Base-by-base conservation (phyloP, 2,888 invertebrate genomes). In the Eudemis profundana region DNA sequence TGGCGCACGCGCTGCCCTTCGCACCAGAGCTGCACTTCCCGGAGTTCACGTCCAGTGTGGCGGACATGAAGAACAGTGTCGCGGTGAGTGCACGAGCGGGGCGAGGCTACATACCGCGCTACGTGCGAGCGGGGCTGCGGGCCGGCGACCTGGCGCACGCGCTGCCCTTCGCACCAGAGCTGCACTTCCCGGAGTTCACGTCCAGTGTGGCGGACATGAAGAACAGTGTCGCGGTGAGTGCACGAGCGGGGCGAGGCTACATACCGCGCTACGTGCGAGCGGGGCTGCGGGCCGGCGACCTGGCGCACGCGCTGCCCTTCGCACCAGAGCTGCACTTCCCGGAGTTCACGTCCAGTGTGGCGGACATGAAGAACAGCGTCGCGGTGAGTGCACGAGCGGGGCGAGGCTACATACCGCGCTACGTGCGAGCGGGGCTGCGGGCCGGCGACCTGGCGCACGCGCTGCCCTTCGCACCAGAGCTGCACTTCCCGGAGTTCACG, bases 51-150 rank as follows among this genome's bases (percentile, higher is more conserved):
- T 97, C 97, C 72, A 93, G 94, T 33, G 90, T 98, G 47, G 98
- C 98, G 4, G 98, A 98, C 83, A 98, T 98, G 97, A 98, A 97
- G 91, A 98, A 98, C 82, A 97, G 97, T 51, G 97, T 97, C 29
- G 95, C 96, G 38, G 96, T 96, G 29, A 56, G 61, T 29, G 1
- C n/a, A n/a, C n/a, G n/a, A n/a, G 4, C 5, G 8, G n/a, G 3
- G 15, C 10, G 29, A 0, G 14, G n/a, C 5, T 40, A 14, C 0
- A 40, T 10, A 3, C 2, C 1, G 4, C 91, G 86, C 63, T 90
- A 94, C 50, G 86, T 94, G 63, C 73, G 90, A 69, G 96, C 97
- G 0, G 97, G 98, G 3, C 93, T 93, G 70, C 86, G 87, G 71
- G 94, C 95, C 56, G 98, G 97, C 3, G 98, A 98, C 90, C 93